A percentile compares a stretch with the other conserved stretches of the same genome.
phyloP scores from a whole-genome alignment of 2,113 vertebrate species.

The Phoxinus phoxinus region DNA sequence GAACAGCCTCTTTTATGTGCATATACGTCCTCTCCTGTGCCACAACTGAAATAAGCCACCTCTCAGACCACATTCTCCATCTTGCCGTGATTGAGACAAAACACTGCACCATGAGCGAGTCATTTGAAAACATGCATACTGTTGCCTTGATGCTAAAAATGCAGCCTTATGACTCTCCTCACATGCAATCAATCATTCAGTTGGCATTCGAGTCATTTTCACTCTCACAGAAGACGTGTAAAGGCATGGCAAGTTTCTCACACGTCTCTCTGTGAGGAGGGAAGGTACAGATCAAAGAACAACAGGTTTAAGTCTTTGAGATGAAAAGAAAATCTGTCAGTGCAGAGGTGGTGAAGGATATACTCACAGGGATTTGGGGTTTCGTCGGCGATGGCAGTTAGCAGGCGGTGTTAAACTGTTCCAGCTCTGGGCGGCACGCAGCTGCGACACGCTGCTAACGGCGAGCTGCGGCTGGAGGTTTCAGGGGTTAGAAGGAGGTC shows the following conservation, averaged over 20 bases:
- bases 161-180: neutral
- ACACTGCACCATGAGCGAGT: conserved; percentile 41
- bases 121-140: conserved; percentile 37
- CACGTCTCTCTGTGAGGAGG: neutral
- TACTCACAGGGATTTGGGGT: conserved; percentile 22
- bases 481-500: neutral
- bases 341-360: conserved; percentile 23
- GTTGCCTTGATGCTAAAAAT: conserved; percentile 25
- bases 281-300: conserved; percentile 33
- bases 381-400: conserved; percentile 27
- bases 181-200: conserved; percentile 16
- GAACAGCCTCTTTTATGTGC: conserved; percentile 62
- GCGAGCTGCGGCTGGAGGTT: conserved; percentile 8
- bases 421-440: conserved; percentile 35
- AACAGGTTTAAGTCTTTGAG: neutral
- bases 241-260: neutral
- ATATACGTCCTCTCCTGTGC: conserved; percentile 35
- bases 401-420: conserved; percentile 47
- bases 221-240: conserved; percentile 18
- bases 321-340: neutral
- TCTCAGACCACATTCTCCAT: conserved; percentile 50
- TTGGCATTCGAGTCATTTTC: conserved; percentile 10
- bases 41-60: conserved; percentile 47
- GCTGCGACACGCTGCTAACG: conserved; percentile 27
- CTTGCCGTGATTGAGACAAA: conserved; percentile 24